A percentile compares a stretch with the other conserved stretches of the same genome.
Conservation (phyloP, 2,888 invertebrate genomes). For the Acronicta alni region DNA sequence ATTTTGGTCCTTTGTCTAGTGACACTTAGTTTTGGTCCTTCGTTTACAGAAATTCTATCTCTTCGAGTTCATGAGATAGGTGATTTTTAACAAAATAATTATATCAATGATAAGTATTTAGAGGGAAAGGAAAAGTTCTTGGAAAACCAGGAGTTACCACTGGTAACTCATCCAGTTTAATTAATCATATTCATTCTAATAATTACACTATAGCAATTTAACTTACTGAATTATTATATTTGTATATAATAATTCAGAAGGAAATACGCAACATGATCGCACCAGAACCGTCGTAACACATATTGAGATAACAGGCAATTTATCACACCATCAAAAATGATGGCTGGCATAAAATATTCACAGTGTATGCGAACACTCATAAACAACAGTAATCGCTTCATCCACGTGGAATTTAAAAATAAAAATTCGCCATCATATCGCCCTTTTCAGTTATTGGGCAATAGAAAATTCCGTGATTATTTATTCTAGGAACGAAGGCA, state of each 20-base stretch:
- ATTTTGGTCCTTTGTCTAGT: constrained; percentile 18
- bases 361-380: constrained; percentile 54
- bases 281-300: constrained; percentile 16
- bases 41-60: too few species aligned
- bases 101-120: too few species aligned
- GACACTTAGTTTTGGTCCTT: constrained; percentile 5
- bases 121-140: too few species aligned
- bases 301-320: constrained; percentile 48
- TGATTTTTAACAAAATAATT: too few species aligned
- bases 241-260: constrained; percentile 13
- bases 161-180: constrained; percentile 2
- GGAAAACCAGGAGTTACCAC: too few species aligned
- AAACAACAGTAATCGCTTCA: constrained; percentile 56
- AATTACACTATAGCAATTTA: constrained; percentile 7
- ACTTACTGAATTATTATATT: too few species aligned
- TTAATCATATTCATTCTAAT: constrained; percentile 6
- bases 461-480: constrained; percentile 48
- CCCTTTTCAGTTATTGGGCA: constrained; percentile 56
- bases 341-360: constrained; percentile 52
- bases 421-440: constrained; percentile 47
- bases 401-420: constrained; percentile 62
- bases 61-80: too few species aligned
- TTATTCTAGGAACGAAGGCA: constrained; percentile 40
- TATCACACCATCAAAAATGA: constrained; percentile 53
- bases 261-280: constrained; percentile 19